A percentile compares a stretch with the other conserved stretches of the same genome.
Conservation (phyloP, 2,113 vertebrate species). For the Nothoprocta pentlandii region DNA sequence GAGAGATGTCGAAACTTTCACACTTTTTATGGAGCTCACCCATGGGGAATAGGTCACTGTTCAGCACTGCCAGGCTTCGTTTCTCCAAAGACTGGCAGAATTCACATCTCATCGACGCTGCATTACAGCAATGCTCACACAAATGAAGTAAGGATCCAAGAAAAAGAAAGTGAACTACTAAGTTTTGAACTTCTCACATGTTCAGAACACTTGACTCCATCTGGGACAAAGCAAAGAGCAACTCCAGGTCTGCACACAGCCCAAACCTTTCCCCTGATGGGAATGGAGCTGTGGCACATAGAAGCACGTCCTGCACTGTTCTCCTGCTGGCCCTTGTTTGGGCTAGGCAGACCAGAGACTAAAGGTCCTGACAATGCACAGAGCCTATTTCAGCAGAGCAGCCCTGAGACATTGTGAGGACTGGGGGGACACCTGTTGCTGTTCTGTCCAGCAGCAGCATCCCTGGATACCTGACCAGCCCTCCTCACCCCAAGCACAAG, state of each 20-base stretch:
- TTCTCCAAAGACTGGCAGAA: neutral
- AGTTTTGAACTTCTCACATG: neutral
- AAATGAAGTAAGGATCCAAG: fast-evolving
- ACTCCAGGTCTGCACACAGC: neutral
- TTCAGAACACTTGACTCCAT: neutral
- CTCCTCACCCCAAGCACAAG: neutral
- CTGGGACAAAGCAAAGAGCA: neutral
- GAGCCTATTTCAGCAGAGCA: neutral
- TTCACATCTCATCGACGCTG: neutral
- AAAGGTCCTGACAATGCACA: neutral
- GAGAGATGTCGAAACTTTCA: neutral
- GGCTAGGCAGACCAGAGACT: neutral
- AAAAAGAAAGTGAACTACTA: neutral
- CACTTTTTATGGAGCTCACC: fast-evolving
- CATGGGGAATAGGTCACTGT: neutral
- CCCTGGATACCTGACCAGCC: neutral
- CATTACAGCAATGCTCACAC: neutral
- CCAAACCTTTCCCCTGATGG: neutral
- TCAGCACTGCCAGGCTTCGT: neutral
- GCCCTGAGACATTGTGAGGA: neutral
- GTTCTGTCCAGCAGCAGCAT: neutral
- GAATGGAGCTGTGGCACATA: neutral
- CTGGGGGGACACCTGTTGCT: neutral
- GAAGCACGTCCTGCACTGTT: neutral
- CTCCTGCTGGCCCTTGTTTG: neutral